Conservation (phyloP, 1,140 invertebrate genomes). For the Brachionus sp. region DNA sequence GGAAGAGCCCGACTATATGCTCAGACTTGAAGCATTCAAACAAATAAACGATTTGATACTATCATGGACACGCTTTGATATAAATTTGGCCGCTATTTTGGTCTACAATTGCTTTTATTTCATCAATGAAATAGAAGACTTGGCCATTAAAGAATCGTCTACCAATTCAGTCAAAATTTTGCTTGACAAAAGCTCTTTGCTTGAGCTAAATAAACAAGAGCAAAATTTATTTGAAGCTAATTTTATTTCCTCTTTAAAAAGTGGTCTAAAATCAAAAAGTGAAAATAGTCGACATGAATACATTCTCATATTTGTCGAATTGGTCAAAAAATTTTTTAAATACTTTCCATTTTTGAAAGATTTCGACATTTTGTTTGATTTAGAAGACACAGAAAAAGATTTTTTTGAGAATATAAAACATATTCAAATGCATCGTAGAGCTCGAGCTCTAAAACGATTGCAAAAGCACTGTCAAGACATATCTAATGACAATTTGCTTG, state of each 20-base stretch:
- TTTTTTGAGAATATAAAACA: conserved; percentile 91
- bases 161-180: conserved; percentile 24
- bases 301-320: conserved; percentile 70
- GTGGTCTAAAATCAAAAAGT: not conserved
- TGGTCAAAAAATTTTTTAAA: conserved; percentile 53
- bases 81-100: conserved; percentile 70
- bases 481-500: conserved; percentile 69
- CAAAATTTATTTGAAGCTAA: conserved; percentile 16
- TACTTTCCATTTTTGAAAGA: conserved; percentile 62
- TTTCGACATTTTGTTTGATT: conserved; percentile 68
- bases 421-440: conserved; percentile 74
- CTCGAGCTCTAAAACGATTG: conserved; percentile 69
- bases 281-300: conserved; percentile 67
- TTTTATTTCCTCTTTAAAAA: conserved; percentile 4
- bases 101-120: conserved; percentile 78
- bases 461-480: conserved; percentile 60
- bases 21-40: conserved; percentile 66
- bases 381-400: conserved; percentile 76
- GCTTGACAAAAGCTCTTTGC: not conserved
- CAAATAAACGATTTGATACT: conserved; percentile 68
- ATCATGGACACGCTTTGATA: conserved; percentile 59
- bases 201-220: conserved; percentile 8
- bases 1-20: conserved; percentile 84
- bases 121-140: conserved; percentile 63
- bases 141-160: conserved; percentile 42